Percentiles rank a stretch among this genome's conserved stretches.
Evolutionary conservation across 2,113 vertebrate genomes (phyloP).

Genomic region (Mormoops blainvillei): DNA sequence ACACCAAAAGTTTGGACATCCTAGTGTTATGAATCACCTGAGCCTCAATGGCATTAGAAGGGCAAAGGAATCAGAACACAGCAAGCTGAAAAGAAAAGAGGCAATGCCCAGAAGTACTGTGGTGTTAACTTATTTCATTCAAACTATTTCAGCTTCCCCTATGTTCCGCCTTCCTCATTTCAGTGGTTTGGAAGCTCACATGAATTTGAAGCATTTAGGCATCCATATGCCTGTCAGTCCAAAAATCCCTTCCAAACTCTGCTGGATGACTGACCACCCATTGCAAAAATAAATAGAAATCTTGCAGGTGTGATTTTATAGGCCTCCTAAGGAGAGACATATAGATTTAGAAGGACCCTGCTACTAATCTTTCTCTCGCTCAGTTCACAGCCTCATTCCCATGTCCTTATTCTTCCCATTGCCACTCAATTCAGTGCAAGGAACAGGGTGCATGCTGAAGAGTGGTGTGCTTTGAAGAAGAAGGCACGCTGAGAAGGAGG

Average conservation of each 20-base stretch:
- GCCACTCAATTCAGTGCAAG: neutral
- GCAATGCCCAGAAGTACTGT: rapidly evolving
- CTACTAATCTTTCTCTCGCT: neutral
- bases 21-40: neutral
- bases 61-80: rapidly evolving
- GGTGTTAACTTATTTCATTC: neutral
- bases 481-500: neutral
- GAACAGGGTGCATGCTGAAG: neutral
- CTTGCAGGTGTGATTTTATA: neutral
- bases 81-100: neutral
- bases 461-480: neutral
- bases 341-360: neutral
- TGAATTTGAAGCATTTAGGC: neutral
- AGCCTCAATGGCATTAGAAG: neutral
- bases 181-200: neutral
- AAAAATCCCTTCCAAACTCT: neutral
- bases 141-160: neutral
- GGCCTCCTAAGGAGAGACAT: neutral
- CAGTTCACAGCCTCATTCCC: neutral
- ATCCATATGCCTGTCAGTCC: neutral
- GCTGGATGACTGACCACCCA: neutral
- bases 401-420: neutral
- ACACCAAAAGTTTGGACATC: too few species aligned
- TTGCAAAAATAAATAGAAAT: neutral
- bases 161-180: neutral